Evolutionary conservation across 2,888 invertebrate genomes (phyloP), one percentile per base, ranked within the genome.

Genomic region (Tupiocoris notatus): DNA sequence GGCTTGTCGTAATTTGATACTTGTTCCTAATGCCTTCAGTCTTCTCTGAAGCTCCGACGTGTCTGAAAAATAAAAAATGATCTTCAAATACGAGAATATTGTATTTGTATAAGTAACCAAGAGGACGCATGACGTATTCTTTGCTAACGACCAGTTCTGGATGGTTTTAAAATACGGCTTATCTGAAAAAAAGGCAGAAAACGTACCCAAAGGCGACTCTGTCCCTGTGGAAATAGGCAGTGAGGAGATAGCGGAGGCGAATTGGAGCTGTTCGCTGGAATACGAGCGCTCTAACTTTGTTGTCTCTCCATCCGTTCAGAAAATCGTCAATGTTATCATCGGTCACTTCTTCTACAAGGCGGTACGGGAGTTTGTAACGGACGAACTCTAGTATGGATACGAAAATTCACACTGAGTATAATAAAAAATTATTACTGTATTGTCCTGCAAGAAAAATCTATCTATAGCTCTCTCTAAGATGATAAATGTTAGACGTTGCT

Each of bases 281-380:
- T 81, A 97, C 91, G 75, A 98, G 85, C 25, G 93, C 95, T 79
- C 96, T 88, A 59, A 97, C 94, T 84, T 91, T 89, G 84, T 98
- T 98, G 85, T 98, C 97, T 18, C 78, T 67, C 92, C 96, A 97
- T 73, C 95, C 95, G 63, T 88, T 89, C 25, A 97, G 87, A 83
- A 96, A 97, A 6, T 86, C 86, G 66, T 93, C 90, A 56, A 92
- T 86, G 82, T 91, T 92, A 25, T 88, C 86, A 81, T 92, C 91
- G 17, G 71, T 79, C 78, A 82, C 78, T 6, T 81, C 81, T 75
- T 88, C 87, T 73, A 94, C 90, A 81, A 95, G 84, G 82, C 89
- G 92, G 83, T 91, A 92, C 0, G 96, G 96, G 85, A 98, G 89
- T 84, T 93, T 92, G 84, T 88, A 90, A 76, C 95, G 89, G 80